Evolutionary conservation across 2,888 invertebrate species (phyloP), one percentile per base, ranked within the genome.

Genomic region (Erynnis tages): DNA sequence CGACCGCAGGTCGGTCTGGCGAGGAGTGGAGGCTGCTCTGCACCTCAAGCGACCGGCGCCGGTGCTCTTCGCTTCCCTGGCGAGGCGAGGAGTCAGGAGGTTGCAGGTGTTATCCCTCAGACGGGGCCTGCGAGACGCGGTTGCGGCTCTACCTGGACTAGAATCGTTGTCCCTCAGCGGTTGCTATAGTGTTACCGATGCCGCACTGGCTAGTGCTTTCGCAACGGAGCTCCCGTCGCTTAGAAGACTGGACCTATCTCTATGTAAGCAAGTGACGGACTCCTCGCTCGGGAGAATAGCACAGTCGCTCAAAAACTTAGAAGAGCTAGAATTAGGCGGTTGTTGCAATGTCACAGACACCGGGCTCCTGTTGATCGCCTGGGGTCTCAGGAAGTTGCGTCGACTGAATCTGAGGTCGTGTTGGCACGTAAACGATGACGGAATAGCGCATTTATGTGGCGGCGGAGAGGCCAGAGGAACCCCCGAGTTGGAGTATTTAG

Each of bases 191-290:
- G 94, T 98, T 32, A 96, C 96, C 29, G 98, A 98, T 79, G 90
- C 93, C 37, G 95, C 95, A 40, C 89, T 98, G 55, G 93, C 94
- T 32, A 95, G 95, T 67, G 97, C 97, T 2, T 94, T 98, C 69
- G 91, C 93, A 37, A 91, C 92, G 6, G 95, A 96, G 62, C 90
- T 95, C 59, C 94, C 95, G 45, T 92, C 94, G 25, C 88, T 98
- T 46, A 94, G 93, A 58, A 92, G 94, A 63, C 91, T 98, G 57
- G 96, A 98, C 80, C 91, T 98, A 47, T 97, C 97, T 37, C 88
- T 98, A 54, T 98, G 98, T 88, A 98, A 98, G 82, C 97, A 97
- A 90, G 94, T 98, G 55, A 96, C 97, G n/a, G 98, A 98, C 81
- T 93, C 94, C 19, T 95, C 96, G 45, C 91, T 98, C 17, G 94